Conservation (phyloP, 2,888 invertebrate species). For the Endotricha flammealis region DNA sequence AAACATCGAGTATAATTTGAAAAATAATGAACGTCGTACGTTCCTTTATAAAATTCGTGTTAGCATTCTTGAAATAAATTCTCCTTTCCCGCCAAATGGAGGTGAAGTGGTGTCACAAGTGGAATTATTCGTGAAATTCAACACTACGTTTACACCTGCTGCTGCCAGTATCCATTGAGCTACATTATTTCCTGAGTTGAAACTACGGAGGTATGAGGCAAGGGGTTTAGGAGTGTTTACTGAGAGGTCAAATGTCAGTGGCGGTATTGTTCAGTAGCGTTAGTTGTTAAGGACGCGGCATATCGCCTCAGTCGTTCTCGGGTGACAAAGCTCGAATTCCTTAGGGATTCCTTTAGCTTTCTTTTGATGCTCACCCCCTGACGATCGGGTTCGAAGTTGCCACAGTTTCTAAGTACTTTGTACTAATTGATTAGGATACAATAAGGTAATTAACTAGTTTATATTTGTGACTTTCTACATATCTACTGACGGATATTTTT, state of each 20-base stretch:
- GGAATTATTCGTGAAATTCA: constrained; percentile 57
- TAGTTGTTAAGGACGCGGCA: constrained; percentile 41
- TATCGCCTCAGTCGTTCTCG: constrained; percentile 30
- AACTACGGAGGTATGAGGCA: background rate
- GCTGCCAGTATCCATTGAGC: constrained; percentile 25
- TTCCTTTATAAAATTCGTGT: constrained; percentile 29
- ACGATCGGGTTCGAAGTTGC: constrained; percentile 2
- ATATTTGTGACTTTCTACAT: no score
- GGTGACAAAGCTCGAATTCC: constrained; percentile 39
- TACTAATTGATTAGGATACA: no score
- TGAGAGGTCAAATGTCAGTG: constrained; percentile 24
- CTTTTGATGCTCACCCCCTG: constrained; percentile 19
- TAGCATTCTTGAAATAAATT: constrained; percentile 43
- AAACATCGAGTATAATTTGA: constrained; percentile 28
- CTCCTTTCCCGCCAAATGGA: constrained; percentile 36
- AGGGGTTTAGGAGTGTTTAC: constrained; percentile 8
- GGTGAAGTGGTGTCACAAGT: constrained; percentile 42
- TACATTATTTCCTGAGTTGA: constrained; percentile 9
- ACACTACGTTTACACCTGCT: constrained; percentile 50
- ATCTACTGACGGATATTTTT: no score
- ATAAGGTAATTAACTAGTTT: no score
- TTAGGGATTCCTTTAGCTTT: constrained; percentile 28
- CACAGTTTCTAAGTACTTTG: background rate
- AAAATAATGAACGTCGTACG: constrained; percentile 25
- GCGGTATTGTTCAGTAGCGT: constrained; percentile 37